Evolutionary conservation across 2,797 vertebrate species (phyloP).

Genomic region (Botia almorhae): DNA sequence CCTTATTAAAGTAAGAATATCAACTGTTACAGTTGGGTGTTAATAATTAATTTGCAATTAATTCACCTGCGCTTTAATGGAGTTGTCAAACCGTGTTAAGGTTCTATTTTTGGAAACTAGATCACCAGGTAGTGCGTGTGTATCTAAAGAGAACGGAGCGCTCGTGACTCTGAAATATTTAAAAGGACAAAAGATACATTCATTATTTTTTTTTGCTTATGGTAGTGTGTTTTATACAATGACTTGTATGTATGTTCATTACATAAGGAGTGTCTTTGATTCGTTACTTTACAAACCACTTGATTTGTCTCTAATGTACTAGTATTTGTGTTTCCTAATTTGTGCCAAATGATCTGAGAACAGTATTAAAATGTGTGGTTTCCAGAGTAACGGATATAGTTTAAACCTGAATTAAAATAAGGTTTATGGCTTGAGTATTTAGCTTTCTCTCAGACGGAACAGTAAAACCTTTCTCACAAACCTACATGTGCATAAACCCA

Average conservation of each 20-base stretch:
- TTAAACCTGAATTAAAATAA: constrained; percentile 20
- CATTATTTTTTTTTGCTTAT: constrained; percentile 19
- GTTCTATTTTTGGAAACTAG: constrained; percentile 42
- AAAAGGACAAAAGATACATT: constrained; percentile 38
- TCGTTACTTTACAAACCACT: constrained; percentile 4
- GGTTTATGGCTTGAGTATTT: background rate
- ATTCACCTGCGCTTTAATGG: constrained; percentile 44
- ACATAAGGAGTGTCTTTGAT: constrained; percentile 7
- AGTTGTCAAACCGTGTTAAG: constrained; percentile 35
- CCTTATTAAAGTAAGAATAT: constrained; percentile 46
- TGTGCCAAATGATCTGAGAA: background rate
- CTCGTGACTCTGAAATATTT: constrained; percentile 22
- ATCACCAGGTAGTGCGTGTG: constrained; percentile 36
- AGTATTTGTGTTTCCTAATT: background rate
- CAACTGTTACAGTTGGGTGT: constrained; percentile 38
- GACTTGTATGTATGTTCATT: background rate
- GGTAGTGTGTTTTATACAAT: background rate
- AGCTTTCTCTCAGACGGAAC: background rate
- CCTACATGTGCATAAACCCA: background rate
- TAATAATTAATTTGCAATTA: constrained; percentile 44
- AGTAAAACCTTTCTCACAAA: background rate
- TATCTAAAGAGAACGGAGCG: constrained; percentile 28
- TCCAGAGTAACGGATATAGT: constrained; percentile 4
- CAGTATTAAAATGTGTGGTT: background rate
- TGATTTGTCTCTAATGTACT: background rate